Base-by-base conservation (phyloP, 1,140 invertebrate species). In the Diuraphis noxia region DNA sequence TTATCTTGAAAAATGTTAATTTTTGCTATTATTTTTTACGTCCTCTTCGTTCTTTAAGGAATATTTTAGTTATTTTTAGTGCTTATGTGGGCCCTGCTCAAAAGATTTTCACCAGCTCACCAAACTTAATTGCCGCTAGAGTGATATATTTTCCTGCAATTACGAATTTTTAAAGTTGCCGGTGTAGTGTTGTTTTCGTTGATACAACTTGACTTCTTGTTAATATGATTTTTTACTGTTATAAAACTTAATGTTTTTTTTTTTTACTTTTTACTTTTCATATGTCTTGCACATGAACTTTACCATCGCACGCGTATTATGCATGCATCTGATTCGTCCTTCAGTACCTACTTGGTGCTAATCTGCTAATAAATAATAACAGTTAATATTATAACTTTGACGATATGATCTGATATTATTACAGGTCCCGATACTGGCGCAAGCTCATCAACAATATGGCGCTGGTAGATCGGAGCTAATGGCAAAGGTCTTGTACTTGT, bases 401-500 rank as follows among this genome's bases (percentile, higher is more conserved):
- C 23, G 36, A 38, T 13, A 2, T 30, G 0, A 3, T 84, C 30
- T 92, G 93, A n/a, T 63, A n/a, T 63, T n/a, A 72, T 72, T 93
- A 34, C 93, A 96, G 95, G 96, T 98, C 4, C 97, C 96, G 30
- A 97, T 97, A 92, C 95, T 98, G 86, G 96, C 97, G 13, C 97
- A 98, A 94, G 97, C 97, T 3, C 97, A 98, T 94, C 95, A 96
- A 38, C 97, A 98, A 93, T 99, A 99, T 93, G 98, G 98, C 49
- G 96, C 96, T 8, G 98, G 97, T 1, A 96, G 98, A 92, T 96
- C 97, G 13, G 98, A 98, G 93, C 94, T 99, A 43, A 97, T 98
- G 7, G 97, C 98, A 3, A 99, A 99, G 94, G 98, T 98, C 19
- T 95, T 99, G 92, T 99, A 99, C 94, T 94, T 99, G 84, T 98